phyloP scores from a whole-genome alignment of 2,888 invertebrate species.

The Ormyrus pomaceus region DNA sequence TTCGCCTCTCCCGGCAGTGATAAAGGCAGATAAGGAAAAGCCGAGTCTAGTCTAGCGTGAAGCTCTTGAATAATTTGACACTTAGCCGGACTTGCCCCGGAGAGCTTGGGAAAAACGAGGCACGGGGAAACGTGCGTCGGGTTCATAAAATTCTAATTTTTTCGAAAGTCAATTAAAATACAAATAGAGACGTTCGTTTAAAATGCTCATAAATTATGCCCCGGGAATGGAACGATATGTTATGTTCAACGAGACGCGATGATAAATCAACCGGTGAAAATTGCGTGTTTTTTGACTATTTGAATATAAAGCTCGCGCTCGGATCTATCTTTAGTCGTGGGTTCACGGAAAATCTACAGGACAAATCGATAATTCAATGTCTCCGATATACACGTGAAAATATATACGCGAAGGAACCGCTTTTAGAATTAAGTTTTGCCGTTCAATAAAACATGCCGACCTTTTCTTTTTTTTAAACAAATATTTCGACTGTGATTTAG shows the following conservation, averaged over 20 bases:
- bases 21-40: conserved; percentile 37
- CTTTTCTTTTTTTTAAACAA: too few species aligned
- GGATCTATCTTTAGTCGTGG: conserved; percentile 33
- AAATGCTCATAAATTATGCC: conserved; percentile 43
- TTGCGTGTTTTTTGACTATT: conserved; percentile 57
- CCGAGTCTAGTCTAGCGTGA: not conserved
- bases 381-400: not conserved
- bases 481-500: too few species aligned
- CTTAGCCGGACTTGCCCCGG: not conserved
- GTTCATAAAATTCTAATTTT: conserved; percentile 35
- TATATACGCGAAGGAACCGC: not conserved
- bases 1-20: conserved; percentile 7
- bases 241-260: conserved; percentile 16
- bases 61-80: conserved; percentile 43
- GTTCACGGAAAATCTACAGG: conserved; percentile 40
- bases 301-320: conserved; percentile 24
- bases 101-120: conserved; percentile 10
- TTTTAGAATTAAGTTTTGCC: not conserved
- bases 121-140: not conserved
- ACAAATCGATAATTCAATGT: conserved; percentile 47
- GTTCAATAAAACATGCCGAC: not conserved
- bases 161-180: conserved; percentile 46
- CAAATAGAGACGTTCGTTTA: conserved; percentile 49
- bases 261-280: conserved; percentile 55
- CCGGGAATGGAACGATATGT: conserved; percentile 10